Evolutionary conservation across 1,140 invertebrate genomes (phyloP), one percentile per base, ranked within the genome.

Genomic region (Ylistrum balloti): DNA sequence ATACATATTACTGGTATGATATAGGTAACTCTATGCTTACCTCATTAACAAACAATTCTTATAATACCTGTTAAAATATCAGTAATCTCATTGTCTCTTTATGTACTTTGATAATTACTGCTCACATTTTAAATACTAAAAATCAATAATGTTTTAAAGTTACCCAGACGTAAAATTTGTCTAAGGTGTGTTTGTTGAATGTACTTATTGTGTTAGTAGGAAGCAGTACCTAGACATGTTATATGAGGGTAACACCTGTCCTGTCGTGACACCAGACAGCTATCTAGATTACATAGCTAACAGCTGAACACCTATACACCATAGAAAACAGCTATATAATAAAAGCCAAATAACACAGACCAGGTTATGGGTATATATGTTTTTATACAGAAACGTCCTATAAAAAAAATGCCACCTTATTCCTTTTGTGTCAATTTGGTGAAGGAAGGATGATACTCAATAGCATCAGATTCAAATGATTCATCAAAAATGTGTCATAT

Each of bases 121-220:
- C 22, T 48, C 2, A n/a, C n/a, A 74, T 74, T n/a, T n/a, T 9
- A 45, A 45, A 45, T 45, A 45, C 9, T 45, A 17, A 74, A 5
- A 74, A 74, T 74, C 15, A 74, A 74, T 74, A 74, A 74, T 74
- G 56, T 28, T 74, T 74, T 28, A 74, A 74, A 74, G 13, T 74
- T 5, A 74, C 22, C 17, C 45, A 56, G 56, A 74, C n/a, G 56
- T 74, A 28, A 74, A n/a, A 74, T 74, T 74, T 1, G 15, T 5
- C n/a, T n/a, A 9, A 28, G n/a, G 56, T 74, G 56, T 74, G 56
- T 28, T 9, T 45, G 41, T 45, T 0, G 17, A 45, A 17, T 45
- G 56, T 74, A 11, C 28, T n/a, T 74, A 28, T 11, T 28, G 56
- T 28, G 1, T 22, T 1, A 28, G 56, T 74, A 74, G 22, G 56